Conservation (phyloP, 2,113 vertebrate genomes). For the Odontesthes bonariensis region DNA sequence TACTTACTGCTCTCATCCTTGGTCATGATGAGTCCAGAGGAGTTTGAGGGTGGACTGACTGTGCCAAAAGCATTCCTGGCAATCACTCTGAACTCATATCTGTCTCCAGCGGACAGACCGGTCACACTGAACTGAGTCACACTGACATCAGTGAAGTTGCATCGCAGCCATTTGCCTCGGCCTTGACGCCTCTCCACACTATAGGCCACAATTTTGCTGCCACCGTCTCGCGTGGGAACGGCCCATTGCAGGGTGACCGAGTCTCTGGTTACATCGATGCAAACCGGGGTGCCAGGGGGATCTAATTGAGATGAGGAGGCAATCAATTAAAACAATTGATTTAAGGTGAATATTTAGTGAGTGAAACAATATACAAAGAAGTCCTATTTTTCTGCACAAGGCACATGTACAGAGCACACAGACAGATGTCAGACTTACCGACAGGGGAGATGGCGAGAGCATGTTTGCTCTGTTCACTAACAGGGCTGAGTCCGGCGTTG, state of each 20-base stretch:
- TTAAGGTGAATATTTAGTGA: too few relatives aligned
- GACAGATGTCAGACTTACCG: conserved; percentile 85
- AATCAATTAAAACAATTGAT: neutral
- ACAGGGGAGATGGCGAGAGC: conserved; percentile 94
- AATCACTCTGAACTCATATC: conserved; percentile 95
- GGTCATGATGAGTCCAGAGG: conserved; percentile 97
- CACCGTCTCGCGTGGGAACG: conserved; percentile 91
- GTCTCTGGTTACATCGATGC: conserved; percentile 96
- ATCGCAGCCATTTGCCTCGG: conserved; percentile 91
- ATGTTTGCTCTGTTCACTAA: conserved; percentile 96
- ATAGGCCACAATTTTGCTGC: conserved; percentile 96
- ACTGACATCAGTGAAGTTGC: conserved; percentile 96
- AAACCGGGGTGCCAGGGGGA: conserved; percentile 95
- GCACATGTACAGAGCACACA: neutral
- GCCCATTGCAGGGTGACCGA: conserved; percentile 96
- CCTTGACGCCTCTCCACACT: conserved; percentile 96
- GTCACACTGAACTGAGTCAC: conserved; percentile 96
- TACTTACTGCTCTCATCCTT: conserved; percentile 95
- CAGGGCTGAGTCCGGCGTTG: conserved; percentile 90
- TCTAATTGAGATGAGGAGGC: conserved; percentile 78
- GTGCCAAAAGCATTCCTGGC: conserved; percentile 98
- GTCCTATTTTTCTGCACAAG: too few relatives aligned
- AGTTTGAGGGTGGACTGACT: conserved; percentile 96
- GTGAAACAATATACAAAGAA: too few relatives aligned
- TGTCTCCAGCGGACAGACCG: conserved; percentile 92